Evolutionary conservation across 2,797 vertebrate species (phyloP).

Genomic region (Varecia variegata): DNA sequence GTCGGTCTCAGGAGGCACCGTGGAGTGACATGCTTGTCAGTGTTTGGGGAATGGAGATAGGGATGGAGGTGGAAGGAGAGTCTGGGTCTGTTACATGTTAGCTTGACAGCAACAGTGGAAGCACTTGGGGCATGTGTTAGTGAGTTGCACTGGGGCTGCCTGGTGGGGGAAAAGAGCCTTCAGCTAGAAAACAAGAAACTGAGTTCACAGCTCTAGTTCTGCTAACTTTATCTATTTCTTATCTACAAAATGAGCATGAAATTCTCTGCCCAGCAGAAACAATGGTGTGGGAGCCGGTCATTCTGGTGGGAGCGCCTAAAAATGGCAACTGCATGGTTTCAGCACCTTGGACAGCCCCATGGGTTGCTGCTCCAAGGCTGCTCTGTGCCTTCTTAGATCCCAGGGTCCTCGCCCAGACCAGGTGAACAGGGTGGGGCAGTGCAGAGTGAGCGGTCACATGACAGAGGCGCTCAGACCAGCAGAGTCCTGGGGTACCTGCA

Average conservation of each 20-base stretch:
- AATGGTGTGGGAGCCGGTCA: neutral
- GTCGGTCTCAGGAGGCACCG: neutral
- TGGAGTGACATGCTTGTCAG: neutral
- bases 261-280: neutral
- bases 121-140: neutral
- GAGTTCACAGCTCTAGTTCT: neutral
- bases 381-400: neutral
- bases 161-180: neutral
- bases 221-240: neutral
- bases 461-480: neutral
- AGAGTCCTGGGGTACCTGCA: neutral
- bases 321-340: rapidly evolving
- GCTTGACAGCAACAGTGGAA: neutral
- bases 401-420: neutral
- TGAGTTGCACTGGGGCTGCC: neutral
- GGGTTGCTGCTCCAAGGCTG: rapidly evolving
- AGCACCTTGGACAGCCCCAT: conserved; percentile 32
- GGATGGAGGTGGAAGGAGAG: neutral
- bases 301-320: neutral
- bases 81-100: neutral
- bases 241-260: neutral
- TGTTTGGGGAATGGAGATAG: neutral
- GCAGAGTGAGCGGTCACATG: neutral
- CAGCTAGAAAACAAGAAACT: neutral
- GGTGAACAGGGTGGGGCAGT: neutral